Base-by-base conservation (phyloP, 30 jellyfish, hydroid and myxozoan genomes). In the Aurelia coerulea region DNA sequence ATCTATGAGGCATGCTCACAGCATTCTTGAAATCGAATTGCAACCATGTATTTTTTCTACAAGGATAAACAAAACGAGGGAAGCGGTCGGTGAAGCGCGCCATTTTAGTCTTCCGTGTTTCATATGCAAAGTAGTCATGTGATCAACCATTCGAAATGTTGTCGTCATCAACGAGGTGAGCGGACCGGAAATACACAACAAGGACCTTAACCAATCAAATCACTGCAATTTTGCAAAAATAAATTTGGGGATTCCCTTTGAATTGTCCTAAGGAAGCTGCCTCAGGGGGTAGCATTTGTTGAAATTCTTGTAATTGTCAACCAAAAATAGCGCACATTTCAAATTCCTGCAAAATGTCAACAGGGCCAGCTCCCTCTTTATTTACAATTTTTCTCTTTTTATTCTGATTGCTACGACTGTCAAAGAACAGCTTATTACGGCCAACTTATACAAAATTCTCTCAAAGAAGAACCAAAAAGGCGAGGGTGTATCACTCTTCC, bases 121-220 rank as follows among this genome's bases (percentile, higher is more conserved):
- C 91, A 68, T 49, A 81, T 72, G 83, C 41, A 63, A 77, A 84
- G 23, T 53, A 71, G 87, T 74, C 88, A 71, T 74, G 84, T 84
- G 93, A 84, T 75, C 87, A 54, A 49, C 75, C 29, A n/a, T 69
- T 73, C 52, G 76, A 71, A 71, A 78, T 73, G 87, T 78, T 64
- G 83, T 84, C 87, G 93, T 84, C 93, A 84, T 77, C 93, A 73
- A 63, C 78, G 84, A 62, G 74, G 75, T 42, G 69, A 32, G 13
- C 66, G 41, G 84, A 84, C 93, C 93, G 93, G 93, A 84, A 84
- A 77, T 84, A 51, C 79, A 73, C 88, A 78, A 84, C 93, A 84
- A 73, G 83, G 50, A 69, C 8, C 4, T 66, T 2, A 37, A 52
- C 93, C 93, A 84, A 84, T 84, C 87, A 73, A 17, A 51, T 67